Base-by-base conservation (phyloP, 2,797 vertebrate species). In the Alosa sapidissima region DNA sequence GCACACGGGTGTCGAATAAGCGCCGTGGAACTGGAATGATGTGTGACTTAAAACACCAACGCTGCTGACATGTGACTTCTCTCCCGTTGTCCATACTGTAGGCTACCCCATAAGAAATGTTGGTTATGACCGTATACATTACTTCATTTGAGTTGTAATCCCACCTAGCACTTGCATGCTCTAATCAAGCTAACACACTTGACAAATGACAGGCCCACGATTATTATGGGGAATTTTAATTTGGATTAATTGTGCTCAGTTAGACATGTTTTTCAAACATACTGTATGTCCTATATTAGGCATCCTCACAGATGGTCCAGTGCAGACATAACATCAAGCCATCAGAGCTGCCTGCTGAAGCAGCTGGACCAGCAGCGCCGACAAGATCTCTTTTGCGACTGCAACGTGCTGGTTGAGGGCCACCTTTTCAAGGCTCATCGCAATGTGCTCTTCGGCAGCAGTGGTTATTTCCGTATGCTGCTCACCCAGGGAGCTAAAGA, bases 391-490 rank as follows among this genome's bases (percentile, higher is more conserved):
- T 99, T 99, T 92, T 99, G 98, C 14, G 98, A 99, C 92, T 99
- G 98, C 95, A 97, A 89, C 7, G 96, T 99, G 86, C 89, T 98
- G 89, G 98, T 99, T 4, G 97, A 98, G 93, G 98, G 97, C 2
- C 97, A 97, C 91, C 95, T 98, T 90, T 99, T 99, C 93, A 96
- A 95, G 88, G 98, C 98, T 0, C 98, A 99, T 87, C 96, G 98
- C 48, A 99, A 99, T 81, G 96, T 99, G 62, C 88, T 99, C 36
- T 99, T 97, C 5, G 98, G 97, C 88, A 98, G 98, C 91, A 99
- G 98, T 0, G 98, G 98, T 89, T 99, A 99, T 91, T 99, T 99
- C 93, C 97, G 98, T 85, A 99, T 99, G 98, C 94, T 99, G 86
- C 94, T 99, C 33, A 97, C 97, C 0, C 97, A 98, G 89, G 93